A percentile compares a stretch with the other conserved stretches of the same genome.
Conservation (phyloP, 2,888 invertebrate species). For the Lacanobia wlatinum region DNA sequence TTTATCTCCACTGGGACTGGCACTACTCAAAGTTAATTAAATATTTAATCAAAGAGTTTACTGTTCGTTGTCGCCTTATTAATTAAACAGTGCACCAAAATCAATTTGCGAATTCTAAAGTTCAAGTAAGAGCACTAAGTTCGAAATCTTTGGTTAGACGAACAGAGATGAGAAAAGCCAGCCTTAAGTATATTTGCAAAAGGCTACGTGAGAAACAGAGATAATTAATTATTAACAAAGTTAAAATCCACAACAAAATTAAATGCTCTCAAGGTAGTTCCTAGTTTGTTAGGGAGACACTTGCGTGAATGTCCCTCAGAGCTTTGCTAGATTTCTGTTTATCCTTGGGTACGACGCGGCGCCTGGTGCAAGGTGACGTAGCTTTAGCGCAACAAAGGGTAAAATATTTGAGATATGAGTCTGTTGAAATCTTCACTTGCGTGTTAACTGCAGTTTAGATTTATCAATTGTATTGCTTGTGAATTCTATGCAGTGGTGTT, state of each 20-base stretch:
- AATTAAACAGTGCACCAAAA: not conserved
- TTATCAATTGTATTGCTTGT: not conserved
- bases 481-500: not conserved
- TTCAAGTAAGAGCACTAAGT: too few species aligned
- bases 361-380: not conserved
- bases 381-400: not conserved
- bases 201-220: too few species aligned
- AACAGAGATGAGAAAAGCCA: too few species aligned
- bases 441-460: not conserved
- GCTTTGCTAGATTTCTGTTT: constrained; percentile 37
- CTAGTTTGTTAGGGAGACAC: constrained; percentile 35
- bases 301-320: constrained; percentile 25
- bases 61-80: not conserved
- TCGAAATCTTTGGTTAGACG: too few species aligned
- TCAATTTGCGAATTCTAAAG: too few species aligned
- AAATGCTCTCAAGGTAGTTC: constrained; percentile 5
- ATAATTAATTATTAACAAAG: constrained; percentile 18
- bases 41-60: not conserved
- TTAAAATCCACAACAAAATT: too few species aligned
- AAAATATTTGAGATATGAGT: not conserved
- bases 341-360: not conserved
- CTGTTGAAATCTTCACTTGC: too few species aligned
- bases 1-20: constrained; percentile 12
- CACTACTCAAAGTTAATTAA: not conserved
- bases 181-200: too few species aligned